Percentiles rank a stretch among this genome's conserved stretches.
Evolutionary conservation across 35 echinoderm and acorn worm genomes (phyloP).

Genomic region (Ophiothrix spiculata): DNA sequence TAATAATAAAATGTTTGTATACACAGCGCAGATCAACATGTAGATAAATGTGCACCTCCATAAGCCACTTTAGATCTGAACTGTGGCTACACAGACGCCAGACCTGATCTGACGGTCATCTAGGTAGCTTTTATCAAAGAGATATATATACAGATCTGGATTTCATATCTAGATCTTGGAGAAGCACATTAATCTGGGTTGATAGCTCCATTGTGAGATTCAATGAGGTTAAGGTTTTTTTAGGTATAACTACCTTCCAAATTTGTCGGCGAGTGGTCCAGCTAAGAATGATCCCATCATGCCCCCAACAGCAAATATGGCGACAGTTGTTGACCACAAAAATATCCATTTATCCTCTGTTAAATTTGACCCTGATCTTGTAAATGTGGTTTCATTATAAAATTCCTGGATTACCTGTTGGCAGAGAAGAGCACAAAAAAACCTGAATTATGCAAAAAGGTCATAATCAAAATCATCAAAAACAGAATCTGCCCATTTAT

Average conservation of each 20-base stretch:
- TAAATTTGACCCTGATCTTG: constrained; percentile 39
- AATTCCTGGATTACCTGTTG: constrained; percentile 73
- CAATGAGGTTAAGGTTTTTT: constrained; percentile 65
- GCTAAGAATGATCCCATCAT: constrained; percentile 77
- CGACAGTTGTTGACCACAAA: constrained; percentile 77
- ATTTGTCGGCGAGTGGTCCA: constrained; percentile 58
- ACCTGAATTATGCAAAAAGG: background rate
- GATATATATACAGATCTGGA: no score
- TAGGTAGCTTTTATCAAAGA: no score
- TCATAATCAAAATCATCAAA: background rate
- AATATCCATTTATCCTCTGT: constrained; percentile 30
- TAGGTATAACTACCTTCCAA: constrained; percentile 78
- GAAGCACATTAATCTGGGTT: no score
- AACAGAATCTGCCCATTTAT: background rate
- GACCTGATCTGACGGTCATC: no score
- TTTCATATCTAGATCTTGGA: no score
- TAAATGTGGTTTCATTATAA: constrained; percentile 66
- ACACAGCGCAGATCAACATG: no score
- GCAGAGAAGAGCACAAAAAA: no score
- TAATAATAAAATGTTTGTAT: no score
- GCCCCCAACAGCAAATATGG: constrained; percentile 91
- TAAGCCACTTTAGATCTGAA: no score
- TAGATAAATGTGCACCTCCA: no score
- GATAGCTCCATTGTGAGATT: no score
- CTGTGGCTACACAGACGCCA: no score